phyloP scores from a whole-genome alignment of 2,113 vertebrate genomes.

The Caretta caretta region DNA sequence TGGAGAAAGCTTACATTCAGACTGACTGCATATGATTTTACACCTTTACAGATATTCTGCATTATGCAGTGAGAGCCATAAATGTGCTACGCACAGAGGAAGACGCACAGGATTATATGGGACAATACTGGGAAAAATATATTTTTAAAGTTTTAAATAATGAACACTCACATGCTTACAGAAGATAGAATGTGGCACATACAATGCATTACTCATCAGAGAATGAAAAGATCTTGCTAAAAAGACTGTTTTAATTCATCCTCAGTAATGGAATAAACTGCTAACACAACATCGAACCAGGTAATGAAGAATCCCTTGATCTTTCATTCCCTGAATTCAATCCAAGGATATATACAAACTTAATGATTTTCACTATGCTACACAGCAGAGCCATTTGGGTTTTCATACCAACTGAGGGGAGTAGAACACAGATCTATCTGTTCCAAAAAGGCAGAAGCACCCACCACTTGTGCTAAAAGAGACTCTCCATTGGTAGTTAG shows the following conservation, averaged over 20 bases:
- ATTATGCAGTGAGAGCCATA: background rate
- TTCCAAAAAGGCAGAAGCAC: background rate
- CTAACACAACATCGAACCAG: background rate
- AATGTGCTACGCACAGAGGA: background rate
- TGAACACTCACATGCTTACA: background rate
- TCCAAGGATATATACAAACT: rapidly evolving
- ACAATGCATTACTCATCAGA: background rate
- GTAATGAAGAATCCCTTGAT: background rate
- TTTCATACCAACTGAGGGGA: background rate
- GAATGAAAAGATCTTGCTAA: background rate
- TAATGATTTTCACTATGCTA: background rate
- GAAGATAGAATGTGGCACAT: background rate
- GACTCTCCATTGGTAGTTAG: background rate
- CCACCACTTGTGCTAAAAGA: background rate
- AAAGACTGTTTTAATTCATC: background rate
- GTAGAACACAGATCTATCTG: background rate
- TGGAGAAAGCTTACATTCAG: background rate
- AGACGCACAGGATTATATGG: background rate
- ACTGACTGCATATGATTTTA: background rate
- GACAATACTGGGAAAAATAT: background rate
- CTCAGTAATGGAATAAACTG: background rate
- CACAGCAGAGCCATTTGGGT: background rate
- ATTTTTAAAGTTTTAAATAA: background rate
- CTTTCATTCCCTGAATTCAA: background rate
- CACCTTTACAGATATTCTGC: background rate